These are phyloP conservation scores for Motacilla alba DNA, from an alignment of 2,113 vertebrate species.

Conservation along the genomic window DNA sequence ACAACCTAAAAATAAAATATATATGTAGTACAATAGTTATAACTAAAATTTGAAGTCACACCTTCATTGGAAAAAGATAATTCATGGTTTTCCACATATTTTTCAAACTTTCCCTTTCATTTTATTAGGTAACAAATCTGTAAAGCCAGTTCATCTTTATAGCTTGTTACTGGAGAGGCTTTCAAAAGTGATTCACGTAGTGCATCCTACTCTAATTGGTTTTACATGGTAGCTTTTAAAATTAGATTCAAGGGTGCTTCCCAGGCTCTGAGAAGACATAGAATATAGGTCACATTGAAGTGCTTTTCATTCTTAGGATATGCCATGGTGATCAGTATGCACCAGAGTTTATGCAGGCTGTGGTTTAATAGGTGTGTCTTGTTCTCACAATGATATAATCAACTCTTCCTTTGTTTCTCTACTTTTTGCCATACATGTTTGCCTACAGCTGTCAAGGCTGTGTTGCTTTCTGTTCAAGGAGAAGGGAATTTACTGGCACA, in stretches of 20 bases:
- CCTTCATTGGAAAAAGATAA: background rate
- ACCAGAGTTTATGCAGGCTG: constrained; percentile 1
- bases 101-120: background rate
- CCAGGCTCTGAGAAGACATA: constrained; percentile 52
- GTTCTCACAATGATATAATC: constrained; percentile 52
- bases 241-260: constrained; percentile 61
- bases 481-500: background rate
- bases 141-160: background rate
- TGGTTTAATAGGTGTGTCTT: constrained; percentile 3
- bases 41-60: background rate
- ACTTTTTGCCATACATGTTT: constrained; percentile 18
- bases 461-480: background rate
- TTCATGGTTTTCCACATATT: background rate
- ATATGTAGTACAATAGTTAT: background rate
- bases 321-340: constrained; percentile 14
- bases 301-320: constrained; percentile 59
- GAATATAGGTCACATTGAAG: constrained; percentile 61
- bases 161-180: background rate
- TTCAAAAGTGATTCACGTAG: constrained; percentile 14
- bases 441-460: background rate
- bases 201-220: constrained; percentile 43
- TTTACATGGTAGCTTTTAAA: constrained; percentile 60
- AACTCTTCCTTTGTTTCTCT: constrained; percentile 57
- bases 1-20: background rate
- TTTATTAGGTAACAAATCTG: background rate